These are phyloP conservation scores for Cyanistes caeruleus DNA, from an alignment of 2,113 vertebrate species.

Conservation along the genomic window DNA sequence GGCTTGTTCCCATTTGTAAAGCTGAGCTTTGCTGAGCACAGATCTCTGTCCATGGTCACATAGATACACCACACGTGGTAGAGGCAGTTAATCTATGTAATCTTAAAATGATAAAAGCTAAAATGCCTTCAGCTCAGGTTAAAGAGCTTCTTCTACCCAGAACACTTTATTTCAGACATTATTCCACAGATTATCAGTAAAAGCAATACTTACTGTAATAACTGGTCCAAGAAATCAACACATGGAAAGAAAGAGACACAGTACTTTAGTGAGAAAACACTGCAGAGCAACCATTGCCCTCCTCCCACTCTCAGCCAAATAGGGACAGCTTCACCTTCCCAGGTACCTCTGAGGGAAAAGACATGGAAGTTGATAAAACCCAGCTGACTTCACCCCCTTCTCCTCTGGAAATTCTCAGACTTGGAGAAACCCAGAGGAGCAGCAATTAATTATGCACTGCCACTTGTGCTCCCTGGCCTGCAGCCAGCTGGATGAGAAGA, in stretches of 20 bases:
- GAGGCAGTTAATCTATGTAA: background rate
- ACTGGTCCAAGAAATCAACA: constrained; percentile 74
- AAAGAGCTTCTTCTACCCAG: background rate
- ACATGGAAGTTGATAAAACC: background rate
- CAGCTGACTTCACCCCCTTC: background rate
- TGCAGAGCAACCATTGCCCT: background rate
- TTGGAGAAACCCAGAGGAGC: constrained; percentile 27
- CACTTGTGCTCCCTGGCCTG: constrained; percentile 10
- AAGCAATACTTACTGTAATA: constrained; percentile 83
- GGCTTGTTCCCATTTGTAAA: background rate
- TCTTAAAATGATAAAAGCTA: background rate
- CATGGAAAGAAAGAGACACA: constrained; percentile 76
- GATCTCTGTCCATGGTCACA: background rate
- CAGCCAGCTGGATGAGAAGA: constrained; percentile 34
- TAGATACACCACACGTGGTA: background rate
- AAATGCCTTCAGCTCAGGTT: background rate
- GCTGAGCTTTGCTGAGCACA: background rate
- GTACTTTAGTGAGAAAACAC: constrained; percentile 59
- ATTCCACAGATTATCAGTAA: background rate
- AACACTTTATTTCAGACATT: background rate
- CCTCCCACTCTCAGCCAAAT: background rate
- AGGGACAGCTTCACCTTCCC: background rate
- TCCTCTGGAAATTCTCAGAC: constrained; percentile 28
- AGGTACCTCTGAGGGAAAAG: background rate
- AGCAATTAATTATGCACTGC: constrained; percentile 57